Evolutionary conservation across 2,888 invertebrate species (phyloP).

Genomic region (Caenorhabditis plicata): DNA sequence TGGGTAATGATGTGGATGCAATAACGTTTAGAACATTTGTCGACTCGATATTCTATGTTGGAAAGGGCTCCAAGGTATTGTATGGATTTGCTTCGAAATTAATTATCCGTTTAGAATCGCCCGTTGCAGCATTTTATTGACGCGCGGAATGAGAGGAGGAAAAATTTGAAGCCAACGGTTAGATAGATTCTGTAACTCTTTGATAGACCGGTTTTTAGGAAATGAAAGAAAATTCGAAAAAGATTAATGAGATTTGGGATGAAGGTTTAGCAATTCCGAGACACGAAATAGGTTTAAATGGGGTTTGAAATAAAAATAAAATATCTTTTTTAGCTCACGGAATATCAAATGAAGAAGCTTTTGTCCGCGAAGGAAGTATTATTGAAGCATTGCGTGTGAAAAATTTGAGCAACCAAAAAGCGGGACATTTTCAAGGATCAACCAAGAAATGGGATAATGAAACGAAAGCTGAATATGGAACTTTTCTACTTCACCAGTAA

Average conservation of each 20-base stretch:
- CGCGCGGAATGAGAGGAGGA: conserved; percentile 72
- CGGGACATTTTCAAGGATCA: conserved; percentile 50
- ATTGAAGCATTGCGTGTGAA: conserved; percentile 78
- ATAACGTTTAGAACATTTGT: conserved; percentile 79
- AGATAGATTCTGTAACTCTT: neutral
- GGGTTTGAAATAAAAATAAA: no score
- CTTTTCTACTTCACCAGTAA: conserved; percentile 43
- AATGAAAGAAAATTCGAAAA: conserved; percentile 21
- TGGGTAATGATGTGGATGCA: conserved; percentile 16
- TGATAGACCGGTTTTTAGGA: conserved; percentile 10
- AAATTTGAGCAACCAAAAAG: conserved; percentile 55
- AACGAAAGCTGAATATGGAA: conserved; percentile 50
- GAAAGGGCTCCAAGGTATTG: conserved; percentile 77
- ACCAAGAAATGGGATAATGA: conserved; percentile 40
- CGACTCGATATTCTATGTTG: conserved; percentile 87
- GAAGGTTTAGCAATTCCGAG: conserved; percentile 36
- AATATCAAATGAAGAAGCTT: conserved; percentile 80
- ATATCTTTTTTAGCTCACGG: conserved; percentile 34
- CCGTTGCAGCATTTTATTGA: conserved; percentile 89
- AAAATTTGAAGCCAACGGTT: conserved; percentile 19
- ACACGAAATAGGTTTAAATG: conserved; percentile 34
- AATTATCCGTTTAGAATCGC: conserved; percentile 71
- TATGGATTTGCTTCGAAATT: neutral
- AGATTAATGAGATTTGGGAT: conserved; percentile 37
- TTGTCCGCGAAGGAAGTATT: conserved; percentile 89